Percentiles rank a stretch among this genome's conserved stretches.
Conservation (phyloP, 1,140 invertebrate species). For the Atta colombica region DNA sequence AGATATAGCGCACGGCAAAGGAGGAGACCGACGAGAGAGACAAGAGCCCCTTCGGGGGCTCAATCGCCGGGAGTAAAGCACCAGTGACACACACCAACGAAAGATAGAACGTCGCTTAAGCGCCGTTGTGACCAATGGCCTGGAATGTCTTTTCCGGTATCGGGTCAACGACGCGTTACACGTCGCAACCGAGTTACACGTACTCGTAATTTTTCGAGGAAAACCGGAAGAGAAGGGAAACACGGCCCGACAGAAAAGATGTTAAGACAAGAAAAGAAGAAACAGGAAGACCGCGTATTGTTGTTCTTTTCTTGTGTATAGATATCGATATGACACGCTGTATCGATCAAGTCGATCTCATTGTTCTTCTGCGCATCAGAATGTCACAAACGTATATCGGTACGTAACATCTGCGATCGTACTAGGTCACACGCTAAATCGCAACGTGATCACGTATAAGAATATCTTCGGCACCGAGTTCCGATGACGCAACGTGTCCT, state of each 20-base stretch:
- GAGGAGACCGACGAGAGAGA: slow-evolving; percentile 53
- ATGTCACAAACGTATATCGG: slow-evolving; percentile 46
- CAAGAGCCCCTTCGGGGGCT: slow-evolving; percentile 62
- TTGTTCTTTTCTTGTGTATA: neutral
- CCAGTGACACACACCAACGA: slow-evolving; percentile 67
- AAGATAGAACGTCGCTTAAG: slow-evolving; percentile 80
- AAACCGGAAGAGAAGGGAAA: neutral
- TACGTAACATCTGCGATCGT: slow-evolving; percentile 58
- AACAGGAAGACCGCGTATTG: slow-evolving; percentile 8
- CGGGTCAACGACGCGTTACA: slow-evolving; percentile 76
- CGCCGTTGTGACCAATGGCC: slow-evolving; percentile 77
- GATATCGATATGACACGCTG: slow-evolving; percentile 1
- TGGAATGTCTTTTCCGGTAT: slow-evolving; percentile 78
- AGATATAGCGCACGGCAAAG: slow-evolving; percentile 40
- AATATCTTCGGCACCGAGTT: slow-evolving; percentile 40
- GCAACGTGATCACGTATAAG: slow-evolving; percentile 50
- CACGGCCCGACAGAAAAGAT: neutral
- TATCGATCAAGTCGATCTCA: slow-evolving; percentile 48
- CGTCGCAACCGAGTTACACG: slow-evolving; percentile 66
- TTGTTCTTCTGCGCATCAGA: slow-evolving; percentile 15
- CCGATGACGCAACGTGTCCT: slow-evolving; percentile 45
- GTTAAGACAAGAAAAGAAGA: neutral
- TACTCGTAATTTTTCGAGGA: slow-evolving; percentile 75
- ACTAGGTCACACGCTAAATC: slow-evolving; percentile 57
- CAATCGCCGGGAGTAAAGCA: slow-evolving; percentile 73